Conservation (phyloP, 1,140 invertebrate species). For the Achroia grisella region DNA sequence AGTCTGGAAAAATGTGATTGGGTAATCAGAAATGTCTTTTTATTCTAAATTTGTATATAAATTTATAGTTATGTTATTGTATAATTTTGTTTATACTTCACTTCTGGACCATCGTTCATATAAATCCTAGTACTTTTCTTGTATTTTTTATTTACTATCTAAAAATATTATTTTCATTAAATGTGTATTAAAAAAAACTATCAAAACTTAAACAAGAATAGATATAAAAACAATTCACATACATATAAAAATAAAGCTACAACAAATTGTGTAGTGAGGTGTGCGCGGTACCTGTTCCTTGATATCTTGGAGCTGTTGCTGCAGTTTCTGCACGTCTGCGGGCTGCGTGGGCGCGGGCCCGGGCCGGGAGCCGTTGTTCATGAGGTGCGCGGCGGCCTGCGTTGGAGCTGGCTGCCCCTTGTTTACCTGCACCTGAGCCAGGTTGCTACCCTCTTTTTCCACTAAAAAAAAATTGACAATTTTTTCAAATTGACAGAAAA, state of each 20-base stretch:
- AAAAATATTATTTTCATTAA: too few species aligned
- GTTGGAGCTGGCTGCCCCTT: constrained; percentile 57
- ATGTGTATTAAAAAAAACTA: too few species aligned
- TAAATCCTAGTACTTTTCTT: too few species aligned
- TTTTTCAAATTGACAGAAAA: too few species aligned
- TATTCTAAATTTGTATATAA: not conserved
- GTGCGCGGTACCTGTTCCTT: constrained; percentile 88
- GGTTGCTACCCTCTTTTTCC: constrained; percentile 24
- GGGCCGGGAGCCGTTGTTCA: constrained; percentile 89
- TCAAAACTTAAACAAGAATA: too few species aligned
- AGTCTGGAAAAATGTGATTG: constrained; percentile 87
- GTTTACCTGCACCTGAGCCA: constrained; percentile 60
- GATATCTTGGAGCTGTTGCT: constrained; percentile 97
- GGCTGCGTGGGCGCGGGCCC: constrained; percentile 28
- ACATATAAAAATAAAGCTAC: constrained; percentile 5
- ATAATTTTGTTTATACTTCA: too few species aligned
- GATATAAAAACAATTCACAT: too few species aligned
- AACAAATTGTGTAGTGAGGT: too few species aligned
- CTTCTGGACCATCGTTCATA: not conserved
- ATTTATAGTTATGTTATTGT: too few species aligned
- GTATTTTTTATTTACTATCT: too few species aligned
- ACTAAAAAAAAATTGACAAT: not conserved
- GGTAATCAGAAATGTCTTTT: not conserved
- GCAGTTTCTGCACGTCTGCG: constrained; percentile 91
- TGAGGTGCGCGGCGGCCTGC: constrained; percentile 69